A percentile compares a stretch with the other conserved stretches of the same genome.
These are phyloP conservation scores for Drosophila sturtevanti DNA, from an alignment of 1,140 invertebrate species.

Conservation along the genomic window DNA sequence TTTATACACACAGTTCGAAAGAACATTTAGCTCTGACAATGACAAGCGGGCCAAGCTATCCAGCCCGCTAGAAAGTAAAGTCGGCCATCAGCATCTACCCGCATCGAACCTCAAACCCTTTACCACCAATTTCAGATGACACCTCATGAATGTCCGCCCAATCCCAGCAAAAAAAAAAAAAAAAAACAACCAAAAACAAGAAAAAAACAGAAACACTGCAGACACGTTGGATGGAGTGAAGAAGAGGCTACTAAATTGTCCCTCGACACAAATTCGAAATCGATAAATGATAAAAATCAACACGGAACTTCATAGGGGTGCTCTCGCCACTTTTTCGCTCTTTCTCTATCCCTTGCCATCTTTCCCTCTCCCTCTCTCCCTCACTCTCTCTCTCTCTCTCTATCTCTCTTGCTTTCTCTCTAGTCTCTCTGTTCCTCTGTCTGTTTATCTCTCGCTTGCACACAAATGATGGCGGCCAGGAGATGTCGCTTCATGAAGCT, in stretches of 20 bases:
- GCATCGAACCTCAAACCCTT: constrained; percentile 9
- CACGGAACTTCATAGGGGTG: constrained; percentile 75
- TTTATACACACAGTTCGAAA: constrained; percentile 30
- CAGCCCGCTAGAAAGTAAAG: constrained; percentile 51
- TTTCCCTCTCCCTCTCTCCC: constrained; percentile 21
- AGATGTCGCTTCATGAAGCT: constrained; percentile 76
- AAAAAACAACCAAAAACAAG: neutral
- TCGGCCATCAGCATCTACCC: constrained; percentile 45
- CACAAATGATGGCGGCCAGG: constrained; percentile 61
- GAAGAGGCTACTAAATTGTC: constrained; percentile 72
- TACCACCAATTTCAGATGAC: constrained; percentile 50
- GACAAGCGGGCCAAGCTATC: constrained; percentile 35
- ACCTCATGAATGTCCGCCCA: constrained; percentile 69
- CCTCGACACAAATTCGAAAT: constrained; percentile 82
- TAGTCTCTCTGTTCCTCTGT: neutral
- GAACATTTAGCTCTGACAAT: constrained; percentile 72
- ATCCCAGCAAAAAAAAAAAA: neutral
- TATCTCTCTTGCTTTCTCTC: too few relatives aligned
- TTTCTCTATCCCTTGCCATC: constrained; percentile 18
- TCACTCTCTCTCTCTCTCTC: neutral
- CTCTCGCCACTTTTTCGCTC: constrained; percentile 14
- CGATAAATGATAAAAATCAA: constrained; percentile 82
- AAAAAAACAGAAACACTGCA: neutral
- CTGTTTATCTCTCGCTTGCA: constrained; percentile 30
- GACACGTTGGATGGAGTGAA: constrained; percentile 13